Evolutionary conservation across 1,140 invertebrate genomes (phyloP).

Genomic region (Drosophila lacteicornis): DNA sequence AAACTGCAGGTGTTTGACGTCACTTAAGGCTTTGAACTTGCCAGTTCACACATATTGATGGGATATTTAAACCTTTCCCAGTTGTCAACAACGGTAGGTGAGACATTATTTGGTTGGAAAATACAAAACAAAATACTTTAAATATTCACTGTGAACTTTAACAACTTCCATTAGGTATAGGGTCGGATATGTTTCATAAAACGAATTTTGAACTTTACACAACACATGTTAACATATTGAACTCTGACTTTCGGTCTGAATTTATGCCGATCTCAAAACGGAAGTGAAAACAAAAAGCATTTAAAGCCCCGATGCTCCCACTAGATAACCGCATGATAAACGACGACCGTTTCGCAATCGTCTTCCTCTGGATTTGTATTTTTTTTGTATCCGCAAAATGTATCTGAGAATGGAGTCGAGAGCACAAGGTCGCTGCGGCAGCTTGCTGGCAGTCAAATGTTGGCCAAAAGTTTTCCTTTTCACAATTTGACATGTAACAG

Average conservation of each 20-base stretch:
- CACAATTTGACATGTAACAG: slow-evolving; percentile 49
- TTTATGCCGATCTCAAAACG: slow-evolving; percentile 44
- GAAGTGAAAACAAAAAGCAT: slow-evolving; percentile 33
- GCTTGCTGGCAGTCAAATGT: slow-evolving; percentile 42
- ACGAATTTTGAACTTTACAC: neutral
- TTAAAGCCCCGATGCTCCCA: slow-evolving; percentile 45
- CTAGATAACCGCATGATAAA: slow-evolving; percentile 75
- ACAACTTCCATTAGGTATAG: neutral
- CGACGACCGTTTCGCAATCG: slow-evolving; percentile 42
- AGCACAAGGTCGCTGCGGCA: slow-evolving; percentile 33
- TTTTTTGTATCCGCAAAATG: slow-evolving; percentile 25
- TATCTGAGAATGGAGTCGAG: slow-evolving; percentile 22
- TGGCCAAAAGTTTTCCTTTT: slow-evolving; percentile 49
- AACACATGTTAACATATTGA: slow-evolving; percentile 25
- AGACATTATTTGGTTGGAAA: neutral
- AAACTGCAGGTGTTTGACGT: slow-evolving; percentile 35
- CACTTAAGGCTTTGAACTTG: neutral
- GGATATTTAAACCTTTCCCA: neutral
- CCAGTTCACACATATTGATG: neutral
- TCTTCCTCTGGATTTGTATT: slow-evolving; percentile 40
- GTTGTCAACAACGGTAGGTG: neutral
- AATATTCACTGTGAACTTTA: neutral
- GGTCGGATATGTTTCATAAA: neutral
- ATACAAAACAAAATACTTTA: neutral
- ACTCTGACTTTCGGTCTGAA: slow-evolving; percentile 26